Evolutionary conservation across 2,888 invertebrate species (phyloP).

Genomic region (Morinoia aosen): DNA sequence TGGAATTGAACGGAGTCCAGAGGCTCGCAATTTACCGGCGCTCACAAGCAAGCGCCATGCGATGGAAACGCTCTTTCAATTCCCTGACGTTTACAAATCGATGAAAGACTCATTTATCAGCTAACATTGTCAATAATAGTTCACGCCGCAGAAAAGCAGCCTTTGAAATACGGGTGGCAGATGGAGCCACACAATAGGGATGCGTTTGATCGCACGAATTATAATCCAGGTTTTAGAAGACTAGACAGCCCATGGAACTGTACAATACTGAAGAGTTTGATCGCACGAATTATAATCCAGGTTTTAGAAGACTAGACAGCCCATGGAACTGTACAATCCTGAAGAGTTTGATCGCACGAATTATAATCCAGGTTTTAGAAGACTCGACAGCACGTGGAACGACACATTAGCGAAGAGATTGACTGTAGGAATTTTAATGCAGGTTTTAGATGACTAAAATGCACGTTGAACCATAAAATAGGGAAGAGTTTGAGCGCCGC

Average conservation of each 20-base stretch:
- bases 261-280: not conserved
- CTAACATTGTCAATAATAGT: not conserved
- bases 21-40: not conserved
- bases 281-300: too few relatives aligned
- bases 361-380: not conserved
- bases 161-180: not conserved
- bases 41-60: not conserved
- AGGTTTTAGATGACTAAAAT: not conserved
- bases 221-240: not conserved
- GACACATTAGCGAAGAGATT: not conserved
- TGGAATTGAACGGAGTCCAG: not conserved
- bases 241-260: not conserved
- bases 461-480: not conserved
- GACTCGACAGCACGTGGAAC: not conserved
- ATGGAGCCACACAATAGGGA: not conserved
- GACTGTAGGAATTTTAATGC: not conserved
- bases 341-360: not conserved
- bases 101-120: not conserved
- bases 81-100: conserved; percentile 12
- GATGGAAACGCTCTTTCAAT: not conserved
- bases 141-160: not conserved
- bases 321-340: too few relatives aligned
- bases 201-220: not conserved
- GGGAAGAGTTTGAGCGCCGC: not conserved
- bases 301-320: too few relatives aligned